phyloP scores from a whole-genome alignment of 2,888 invertebrate genomes.

The Acleris holmiana region DNA sequence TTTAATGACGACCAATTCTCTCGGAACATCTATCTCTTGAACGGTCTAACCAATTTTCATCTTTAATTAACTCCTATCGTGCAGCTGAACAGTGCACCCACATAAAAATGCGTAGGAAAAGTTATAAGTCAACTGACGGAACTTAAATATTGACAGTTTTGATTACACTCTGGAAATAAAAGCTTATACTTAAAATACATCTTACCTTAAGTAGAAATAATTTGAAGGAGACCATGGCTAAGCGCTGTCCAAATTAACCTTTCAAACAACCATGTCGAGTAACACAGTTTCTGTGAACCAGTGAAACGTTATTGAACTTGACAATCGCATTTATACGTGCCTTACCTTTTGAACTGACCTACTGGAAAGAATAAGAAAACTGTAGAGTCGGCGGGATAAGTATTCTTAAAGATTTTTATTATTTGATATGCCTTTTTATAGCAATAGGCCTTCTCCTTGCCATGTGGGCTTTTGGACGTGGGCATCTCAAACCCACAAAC shows the following conservation, averaged over 20 bases:
- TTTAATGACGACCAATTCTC: no score
- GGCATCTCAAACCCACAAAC: no score
- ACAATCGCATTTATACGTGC: constrained; percentile 59
- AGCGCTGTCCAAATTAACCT: constrained; percentile 1
- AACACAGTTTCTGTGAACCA: constrained; percentile 33
- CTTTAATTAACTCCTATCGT: no score
- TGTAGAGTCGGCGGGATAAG: constrained; percentile 44
- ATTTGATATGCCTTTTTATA: not conserved
- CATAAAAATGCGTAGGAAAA: no score
- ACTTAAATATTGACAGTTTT: no score
- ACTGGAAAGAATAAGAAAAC: constrained; percentile 46
- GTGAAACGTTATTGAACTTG: constrained; percentile 68
- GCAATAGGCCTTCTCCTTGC: no score
- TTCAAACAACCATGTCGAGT: not conserved
- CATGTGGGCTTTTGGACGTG: no score
- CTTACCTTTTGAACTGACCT: constrained; percentile 45
- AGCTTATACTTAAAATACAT: not conserved
- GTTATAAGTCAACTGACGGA: no score
- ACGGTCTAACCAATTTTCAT: no score
- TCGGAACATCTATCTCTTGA: no score
- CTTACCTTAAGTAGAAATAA: constrained; percentile 60
- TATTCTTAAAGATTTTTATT: not conserved
- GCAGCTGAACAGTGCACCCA: no score
- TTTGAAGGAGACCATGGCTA: constrained; percentile 55
- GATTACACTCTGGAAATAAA: not conserved